These are phyloP conservation scores for Raillietiella orientalis DNA, from an alignment of 2,888 invertebrate genomes.

Conservation along the genomic window DNA sequence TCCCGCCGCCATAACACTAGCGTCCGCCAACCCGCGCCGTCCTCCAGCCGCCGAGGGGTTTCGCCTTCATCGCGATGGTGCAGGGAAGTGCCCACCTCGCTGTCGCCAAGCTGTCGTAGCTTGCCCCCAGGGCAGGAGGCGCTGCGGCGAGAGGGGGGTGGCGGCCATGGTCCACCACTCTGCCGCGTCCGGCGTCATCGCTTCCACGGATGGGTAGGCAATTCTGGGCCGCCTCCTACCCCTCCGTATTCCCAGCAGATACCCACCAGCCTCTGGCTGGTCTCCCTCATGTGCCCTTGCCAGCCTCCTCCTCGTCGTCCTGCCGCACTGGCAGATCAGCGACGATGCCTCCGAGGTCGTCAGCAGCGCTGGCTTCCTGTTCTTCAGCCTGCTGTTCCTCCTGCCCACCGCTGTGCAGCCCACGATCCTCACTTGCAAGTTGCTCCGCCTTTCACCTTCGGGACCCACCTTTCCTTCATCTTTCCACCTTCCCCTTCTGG, in stretches of 20 bases:
- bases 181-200: too few species aligned
- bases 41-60: too few species aligned
- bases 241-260: background rate
- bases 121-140: too few species aligned
- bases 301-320: slow-evolving; percentile 55
- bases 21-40: too few species aligned
- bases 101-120: too few species aligned
- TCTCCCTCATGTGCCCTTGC: slow-evolving; percentile 40
- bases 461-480: background rate
- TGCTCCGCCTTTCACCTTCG: slow-evolving; percentile 5
- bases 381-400: slow-evolving; percentile 55
- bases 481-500: slow-evolving; percentile 17
- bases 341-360: slow-evolving; percentile 46
- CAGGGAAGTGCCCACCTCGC: too few species aligned
- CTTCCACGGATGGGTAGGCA: too few species aligned
- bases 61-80: too few species aligned
- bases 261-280: background rate
- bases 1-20: too few species aligned
- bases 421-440: slow-evolving; percentile 71
- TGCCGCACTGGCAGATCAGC: slow-evolving; percentile 57
- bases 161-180: too few species aligned
- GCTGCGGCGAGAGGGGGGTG: too few species aligned
- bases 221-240: background rate
- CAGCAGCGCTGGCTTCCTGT: slow-evolving; percentile 66
- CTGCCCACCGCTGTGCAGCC: slow-evolving; percentile 91